phyloP scores from a whole-genome alignment of 2,113 vertebrate species.

The Alligator mississippiensis region DNA sequence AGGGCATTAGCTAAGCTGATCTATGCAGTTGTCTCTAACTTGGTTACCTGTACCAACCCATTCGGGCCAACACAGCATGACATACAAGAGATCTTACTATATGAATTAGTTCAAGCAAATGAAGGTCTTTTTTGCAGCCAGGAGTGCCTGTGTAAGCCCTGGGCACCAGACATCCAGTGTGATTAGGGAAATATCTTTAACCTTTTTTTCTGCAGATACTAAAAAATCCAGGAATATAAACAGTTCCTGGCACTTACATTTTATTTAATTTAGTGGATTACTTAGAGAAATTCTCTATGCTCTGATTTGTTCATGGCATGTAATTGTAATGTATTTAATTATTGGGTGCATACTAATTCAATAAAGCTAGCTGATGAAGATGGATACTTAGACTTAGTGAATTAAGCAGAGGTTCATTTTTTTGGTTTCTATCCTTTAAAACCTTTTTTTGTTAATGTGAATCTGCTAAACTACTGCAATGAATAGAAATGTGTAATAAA shows the following conservation, averaged over 20 bases:
- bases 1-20: neutral
- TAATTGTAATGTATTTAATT: constrained; percentile 23
- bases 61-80: neutral
- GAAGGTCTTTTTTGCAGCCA: too few relatives aligned
- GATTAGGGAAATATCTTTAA: neutral
- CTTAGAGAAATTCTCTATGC: constrained; percentile 6
- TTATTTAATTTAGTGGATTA: neutral
- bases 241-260: neutral
- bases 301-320: constrained; percentile 25
- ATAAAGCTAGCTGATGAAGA: neutral
- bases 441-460: neutral
- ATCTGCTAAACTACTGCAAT: neutral
- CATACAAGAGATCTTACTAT: too few relatives aligned
- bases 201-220: neutral
- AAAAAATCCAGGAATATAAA: neutral
- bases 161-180: neutral
- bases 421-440: neutral
- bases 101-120: too few relatives aligned
- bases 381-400: neutral
- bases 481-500: neutral
- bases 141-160: too few relatives aligned
- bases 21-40: neutral
- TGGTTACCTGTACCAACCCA: neutral
- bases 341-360: constrained; percentile 12
- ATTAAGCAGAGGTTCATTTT: neutral